A percentile compares a stretch with the other conserved stretches of the same genome.
Evolutionary conservation across 1,140 invertebrate genomes (phyloP).

Genomic region (Hirudo medicinalis): DNA sequence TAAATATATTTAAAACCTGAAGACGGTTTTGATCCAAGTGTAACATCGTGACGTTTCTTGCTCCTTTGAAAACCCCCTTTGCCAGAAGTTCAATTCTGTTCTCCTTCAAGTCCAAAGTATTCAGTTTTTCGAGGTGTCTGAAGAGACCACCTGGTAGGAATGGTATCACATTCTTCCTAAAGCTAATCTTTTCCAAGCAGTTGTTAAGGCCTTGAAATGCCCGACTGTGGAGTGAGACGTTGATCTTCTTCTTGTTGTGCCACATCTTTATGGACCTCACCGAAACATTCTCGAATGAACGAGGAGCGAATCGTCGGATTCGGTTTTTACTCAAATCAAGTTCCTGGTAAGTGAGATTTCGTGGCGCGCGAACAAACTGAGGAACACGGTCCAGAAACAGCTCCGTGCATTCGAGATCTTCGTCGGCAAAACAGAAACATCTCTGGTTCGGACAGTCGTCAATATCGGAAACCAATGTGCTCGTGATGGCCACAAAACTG

Average conservation of each 20-base stretch:
- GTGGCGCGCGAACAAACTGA: not conserved
- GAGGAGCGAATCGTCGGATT: constrained; percentile 5
- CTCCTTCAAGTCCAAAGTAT: constrained; percentile 15
- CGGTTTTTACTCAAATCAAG: constrained; percentile 20
- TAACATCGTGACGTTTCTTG: constrained; percentile 2
- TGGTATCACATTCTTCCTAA: constrained; percentile 10
- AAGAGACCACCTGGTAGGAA: constrained; percentile 17
- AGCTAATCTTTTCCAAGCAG: constrained; percentile 4
- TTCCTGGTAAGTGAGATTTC: constrained; percentile 16
- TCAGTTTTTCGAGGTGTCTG: constrained; percentile 3
- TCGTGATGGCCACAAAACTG: too few species aligned
- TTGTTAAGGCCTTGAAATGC: constrained; percentile 17
- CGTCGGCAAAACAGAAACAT: constrained; percentile 17
- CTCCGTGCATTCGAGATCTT: constrained; percentile 21
- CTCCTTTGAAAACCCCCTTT: constrained; percentile 15
- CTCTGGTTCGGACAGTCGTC: constrained; percentile 16
- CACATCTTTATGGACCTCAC: constrained; percentile 17
- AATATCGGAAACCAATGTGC: not conserved
- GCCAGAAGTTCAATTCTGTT: constrained; percentile 16
- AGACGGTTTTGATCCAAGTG: constrained; percentile 17
- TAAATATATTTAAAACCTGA: not conserved
- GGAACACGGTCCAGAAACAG: constrained; percentile 14
- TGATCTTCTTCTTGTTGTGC: constrained; percentile 13
- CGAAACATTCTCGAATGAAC: constrained; percentile 13
- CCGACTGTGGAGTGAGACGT: constrained; percentile 14